Conservation (phyloP, 1,140 invertebrate genomes). For the Protaetia brevitarsis region DNA sequence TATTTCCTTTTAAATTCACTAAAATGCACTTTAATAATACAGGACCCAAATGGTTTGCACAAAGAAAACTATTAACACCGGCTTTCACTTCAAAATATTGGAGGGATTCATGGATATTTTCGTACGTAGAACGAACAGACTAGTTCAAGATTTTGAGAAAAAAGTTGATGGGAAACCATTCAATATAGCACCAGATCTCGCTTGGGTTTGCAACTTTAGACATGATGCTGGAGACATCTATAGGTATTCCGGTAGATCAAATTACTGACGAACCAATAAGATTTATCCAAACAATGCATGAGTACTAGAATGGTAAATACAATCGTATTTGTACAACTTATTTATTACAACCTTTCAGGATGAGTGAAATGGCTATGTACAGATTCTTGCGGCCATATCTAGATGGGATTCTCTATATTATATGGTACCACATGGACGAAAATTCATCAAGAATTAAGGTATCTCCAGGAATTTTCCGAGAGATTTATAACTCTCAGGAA, state of each 20-base stretch:
- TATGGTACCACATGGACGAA: too few relatives aligned
- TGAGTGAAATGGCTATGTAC: too few relatives aligned
- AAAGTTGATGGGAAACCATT: constrained; percentile 60
- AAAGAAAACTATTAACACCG: constrained; percentile 81
- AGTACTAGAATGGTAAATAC: background rate
- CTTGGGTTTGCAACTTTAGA: constrained; percentile 71
- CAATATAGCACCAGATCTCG: constrained; percentile 71
- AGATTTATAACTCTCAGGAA: too few relatives aligned
- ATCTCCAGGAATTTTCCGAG: too few relatives aligned
- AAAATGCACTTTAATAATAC: constrained; percentile 38
- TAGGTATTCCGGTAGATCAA: background rate
- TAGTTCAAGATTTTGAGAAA: constrained; percentile 62
- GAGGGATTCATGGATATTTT: constrained; percentile 82
- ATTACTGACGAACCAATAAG: background rate
- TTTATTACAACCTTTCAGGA: too few relatives aligned
- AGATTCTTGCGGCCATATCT: too few relatives aligned
- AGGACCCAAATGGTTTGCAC: constrained; percentile 65
- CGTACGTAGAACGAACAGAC: constrained; percentile 66
- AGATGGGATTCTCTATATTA: too few relatives aligned
- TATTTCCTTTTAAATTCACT: too few relatives aligned
- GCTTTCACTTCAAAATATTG: constrained; percentile 85
- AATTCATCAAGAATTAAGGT: too few relatives aligned
- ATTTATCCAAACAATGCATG: background rate
- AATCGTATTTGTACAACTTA: too few relatives aligned
- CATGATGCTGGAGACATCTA: constrained; percentile 55